A percentile compares a stretch with the other conserved stretches of the same genome.
Evolutionary conservation across 2,797 vertebrate genomes (phyloP).

Genomic region (Paedocypris micromegethes): DNA sequence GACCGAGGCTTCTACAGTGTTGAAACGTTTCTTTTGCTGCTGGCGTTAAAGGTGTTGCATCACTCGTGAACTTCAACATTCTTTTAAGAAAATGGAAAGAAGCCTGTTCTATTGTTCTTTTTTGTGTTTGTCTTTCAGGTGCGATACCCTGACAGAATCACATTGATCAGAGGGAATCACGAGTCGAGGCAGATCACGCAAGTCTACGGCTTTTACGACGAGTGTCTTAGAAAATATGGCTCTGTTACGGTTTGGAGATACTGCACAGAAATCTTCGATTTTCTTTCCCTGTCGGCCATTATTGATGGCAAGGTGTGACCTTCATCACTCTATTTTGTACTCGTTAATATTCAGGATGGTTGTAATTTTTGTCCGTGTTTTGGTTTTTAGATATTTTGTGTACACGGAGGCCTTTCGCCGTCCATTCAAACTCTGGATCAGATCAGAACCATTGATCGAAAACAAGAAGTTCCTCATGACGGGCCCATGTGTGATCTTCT

Average conservation of each 20-base stretch:
- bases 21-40: slow-evolving; percentile 87
- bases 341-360: background rate
- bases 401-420: slow-evolving; percentile 89
- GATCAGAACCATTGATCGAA: slow-evolving; percentile 92
- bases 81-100: background rate
- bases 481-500: slow-evolving; percentile 95
- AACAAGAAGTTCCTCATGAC: slow-evolving; percentile 93
- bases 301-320: slow-evolving; percentile 87
- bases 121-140: slow-evolving; percentile 63
- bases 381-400: slow-evolving; percentile 86
- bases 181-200: slow-evolving; percentile 94
- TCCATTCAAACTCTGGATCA: slow-evolving; percentile 96
- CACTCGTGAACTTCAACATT: background rate
- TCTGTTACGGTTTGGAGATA: slow-evolving; percentile 95
- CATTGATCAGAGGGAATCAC: slow-evolving; percentile 89
- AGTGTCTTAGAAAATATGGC: slow-evolving; percentile 91
- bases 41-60: slow-evolving; percentile 82
- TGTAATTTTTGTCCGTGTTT: background rate
- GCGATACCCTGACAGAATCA: slow-evolving; percentile 91
- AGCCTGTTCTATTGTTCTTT: background rate
- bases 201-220: slow-evolving; percentile 92
- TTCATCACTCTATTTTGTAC: background rate
- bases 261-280: slow-evolving; percentile 97
- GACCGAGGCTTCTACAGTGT: slow-evolving; percentile 94
- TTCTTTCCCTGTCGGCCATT: slow-evolving; percentile 91